These are phyloP conservation scores for Hypena proboscidalis DNA, from an alignment of 2,888 invertebrate species.

Conservation along the genomic window DNA sequence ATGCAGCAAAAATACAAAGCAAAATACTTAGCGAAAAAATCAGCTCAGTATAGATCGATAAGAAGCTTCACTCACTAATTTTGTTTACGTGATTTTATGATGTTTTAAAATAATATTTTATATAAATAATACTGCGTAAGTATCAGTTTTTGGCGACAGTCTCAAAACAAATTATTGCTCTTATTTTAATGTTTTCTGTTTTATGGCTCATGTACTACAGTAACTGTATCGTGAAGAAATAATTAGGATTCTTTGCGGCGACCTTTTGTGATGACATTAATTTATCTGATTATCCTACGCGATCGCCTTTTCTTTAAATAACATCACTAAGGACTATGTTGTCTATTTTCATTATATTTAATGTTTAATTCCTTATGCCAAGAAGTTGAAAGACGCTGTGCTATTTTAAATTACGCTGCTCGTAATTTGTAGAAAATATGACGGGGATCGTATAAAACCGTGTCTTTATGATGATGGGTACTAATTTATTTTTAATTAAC, in stretches of 20 bases:
- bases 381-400: constrained; percentile 3
- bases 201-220: constrained; percentile 56
- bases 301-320: constrained; percentile 29
- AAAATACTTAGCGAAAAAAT: too few relatives aligned
- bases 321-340: constrained; percentile 16
- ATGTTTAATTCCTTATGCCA: constrained; percentile 16
- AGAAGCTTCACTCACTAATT: constrained; percentile 24
- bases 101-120: constrained; percentile 11
- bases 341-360: constrained; percentile 15
- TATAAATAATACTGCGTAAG: constrained; percentile 11
- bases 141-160: constrained; percentile 36
- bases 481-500: neutral
- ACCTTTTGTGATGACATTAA: constrained; percentile 40
- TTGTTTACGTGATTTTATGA: constrained; percentile 8
- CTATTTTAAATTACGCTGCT: neutral
- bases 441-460: neutral
- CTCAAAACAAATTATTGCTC: constrained; percentile 34
- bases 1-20: constrained; percentile 17
- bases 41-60: constrained; percentile 23
- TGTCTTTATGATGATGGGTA: neutral
- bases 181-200: constrained; percentile 49
- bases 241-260: constrained; percentile 45
- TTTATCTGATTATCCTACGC: constrained; percentile 28
- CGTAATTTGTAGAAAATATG: neutral
- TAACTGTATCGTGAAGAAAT: constrained; percentile 58